Evolutionary conservation across 2,113 vertebrate species (phyloP), one percentile per base, ranked within the genome.

Genomic region (Perca fluviatilis): DNA sequence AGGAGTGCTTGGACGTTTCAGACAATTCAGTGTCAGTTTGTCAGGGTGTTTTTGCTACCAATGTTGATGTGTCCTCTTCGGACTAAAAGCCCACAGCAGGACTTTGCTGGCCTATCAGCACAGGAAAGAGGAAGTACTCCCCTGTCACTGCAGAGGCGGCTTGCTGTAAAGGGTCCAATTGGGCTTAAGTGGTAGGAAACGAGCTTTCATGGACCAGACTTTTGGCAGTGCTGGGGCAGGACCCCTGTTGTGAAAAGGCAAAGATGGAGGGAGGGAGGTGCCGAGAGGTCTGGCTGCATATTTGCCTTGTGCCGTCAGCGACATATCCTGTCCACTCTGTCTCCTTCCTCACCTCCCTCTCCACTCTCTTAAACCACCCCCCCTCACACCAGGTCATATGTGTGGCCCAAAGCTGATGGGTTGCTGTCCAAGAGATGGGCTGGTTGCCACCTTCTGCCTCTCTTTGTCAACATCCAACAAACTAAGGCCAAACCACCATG

Each of bases 81-180:
- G 73, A 81, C 69, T 91, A 88, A 90, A 93, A 88, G 65, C 75
- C 76, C 87, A 65, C 89, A 93, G 86, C 86, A 69, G 90, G 93
- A 93, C 77, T 86, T 90, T 86, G 91, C 92, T 92, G 90, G 86
- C 84, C 70, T 75, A 84, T 91, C 86, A 70, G 82, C 77, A 88
- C 87, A 86, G 89, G 77, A 90, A 89, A 92, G 74, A 88, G 84
- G 77, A 85, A 88, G 65, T 61, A 61, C 65, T 77, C 51, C 65
- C 80, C 70, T 74, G 83, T 86, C 75, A 72, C 60, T 73, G 64
- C 43, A 49, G 47, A 62, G 78, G 77, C 74, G 80, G 79, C 67
- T 84, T 27, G 49, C 61, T 85, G 66, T 71, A 88, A 89, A 79
- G 61, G 40, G 53, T 47, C 68, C 79, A 47, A 72, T 86, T 88